Evolutionary conservation across 1,140 invertebrate species (phyloP).

Genomic region (Drosophila sproati): DNA sequence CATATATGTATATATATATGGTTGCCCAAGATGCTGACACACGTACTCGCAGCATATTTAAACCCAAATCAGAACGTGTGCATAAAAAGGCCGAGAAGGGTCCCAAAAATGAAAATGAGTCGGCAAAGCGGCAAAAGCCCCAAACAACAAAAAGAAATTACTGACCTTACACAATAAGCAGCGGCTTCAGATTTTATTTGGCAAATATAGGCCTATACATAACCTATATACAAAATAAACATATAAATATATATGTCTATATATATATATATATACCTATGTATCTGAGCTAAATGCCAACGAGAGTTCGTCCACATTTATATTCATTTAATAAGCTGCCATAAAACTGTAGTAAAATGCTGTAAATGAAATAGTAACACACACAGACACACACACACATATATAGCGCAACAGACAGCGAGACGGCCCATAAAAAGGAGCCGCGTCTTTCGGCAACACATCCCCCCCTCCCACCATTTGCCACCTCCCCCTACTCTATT

Average conservation of each 20-base stretch:
- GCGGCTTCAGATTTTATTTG: neutral
- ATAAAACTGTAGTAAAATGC: conserved; percentile 81
- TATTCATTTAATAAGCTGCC: conserved; percentile 76
- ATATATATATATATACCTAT: conserved; percentile 32
- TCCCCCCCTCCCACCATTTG: neutral
- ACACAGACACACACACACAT: conserved; percentile 39
- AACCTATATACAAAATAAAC: conserved; percentile 10
- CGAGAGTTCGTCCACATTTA: conserved; percentile 60
- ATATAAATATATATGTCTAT: conserved; percentile 2
- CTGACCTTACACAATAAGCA: conserved; percentile 68
- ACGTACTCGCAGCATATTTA: conserved; percentile 44
- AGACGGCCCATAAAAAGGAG: conserved; percentile 67
- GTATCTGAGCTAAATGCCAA: conserved; percentile 39
- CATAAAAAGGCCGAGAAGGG: conserved; percentile 53
- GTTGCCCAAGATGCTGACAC: conserved; percentile 11
- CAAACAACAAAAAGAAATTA: conserved; percentile 44
- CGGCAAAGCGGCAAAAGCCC: conserved; percentile 20
- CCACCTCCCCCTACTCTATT: no score
- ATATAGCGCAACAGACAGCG: conserved; percentile 41
- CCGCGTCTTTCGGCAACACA: conserved; percentile 37
- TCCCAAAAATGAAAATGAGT: conserved; percentile 47
- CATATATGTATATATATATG: conserved; percentile 18
- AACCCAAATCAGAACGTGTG: conserved; percentile 67
- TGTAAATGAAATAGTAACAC: conserved; percentile 76
- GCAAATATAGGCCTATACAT: conserved; percentile 1